Base-by-base conservation (phyloP, 1,140 invertebrate genomes). In the Lordiphosa stackelbergi region DNA sequence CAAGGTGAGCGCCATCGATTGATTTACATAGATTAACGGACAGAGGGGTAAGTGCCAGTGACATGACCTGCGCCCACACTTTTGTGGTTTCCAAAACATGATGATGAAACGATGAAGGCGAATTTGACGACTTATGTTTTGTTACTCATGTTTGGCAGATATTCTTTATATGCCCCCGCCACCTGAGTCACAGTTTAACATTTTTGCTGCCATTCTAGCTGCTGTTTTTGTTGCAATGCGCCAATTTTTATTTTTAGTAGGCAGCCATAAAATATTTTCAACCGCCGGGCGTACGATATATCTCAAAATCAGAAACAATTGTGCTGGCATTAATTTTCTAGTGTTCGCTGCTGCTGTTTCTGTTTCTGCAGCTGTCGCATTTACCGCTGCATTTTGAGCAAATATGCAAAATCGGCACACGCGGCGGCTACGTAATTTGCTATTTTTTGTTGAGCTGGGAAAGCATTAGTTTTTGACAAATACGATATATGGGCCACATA, bases 1-100 rank as follows among this genome's bases (percentile, higher is more conserved):
- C 56, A 81, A 79, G 77, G 62, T 54, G 57, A 60, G 60, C 61
- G 66, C 57, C 69, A 83, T 81, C 77, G 77, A 81, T 79, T 74
- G 53, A 71, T 71, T 61, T 56, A 38, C 57, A 54, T 45, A 34
- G 40, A 41, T 11, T 49, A 40, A 47, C 38, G 12, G 16, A 47
- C 45, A n/a, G 28, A 22, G 40, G 38, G 47, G 22, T 36, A 63
- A 49, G 7, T 37, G 34, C 49, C 55, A 42, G 16, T 52, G 56
- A 53, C 56, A 51, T 62, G 69, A 73, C 73, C 74, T 60, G 52
- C 51, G 65, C 37, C 53, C 54, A 58, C 75, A 81, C 54, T 81
- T 75, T 54, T 65, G 43, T 16, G 75, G 75, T 58, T 81, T 81
- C 73, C 38, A 58, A 54, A 19, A n/a, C 9, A 49, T 24, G 37